Evolutionary conservation across 1,140 invertebrate species (phyloP), one percentile per base, ranked within the genome.

Genomic region (Dufourea novaeangliae): DNA sequence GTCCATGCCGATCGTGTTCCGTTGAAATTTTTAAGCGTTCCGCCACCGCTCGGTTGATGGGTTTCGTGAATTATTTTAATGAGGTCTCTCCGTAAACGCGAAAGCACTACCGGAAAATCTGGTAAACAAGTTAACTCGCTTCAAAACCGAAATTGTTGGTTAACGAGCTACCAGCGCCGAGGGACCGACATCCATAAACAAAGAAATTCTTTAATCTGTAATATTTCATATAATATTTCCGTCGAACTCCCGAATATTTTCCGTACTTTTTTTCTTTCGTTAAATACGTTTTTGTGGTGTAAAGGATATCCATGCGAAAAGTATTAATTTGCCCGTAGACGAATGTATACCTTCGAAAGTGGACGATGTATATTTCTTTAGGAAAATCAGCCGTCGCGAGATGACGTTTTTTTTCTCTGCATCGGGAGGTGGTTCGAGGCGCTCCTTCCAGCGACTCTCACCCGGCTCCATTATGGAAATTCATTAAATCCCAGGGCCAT

Each of bases 401-500:
- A 3, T 37, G 34, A 3, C 34, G 34, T 8, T 8, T 8, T 8
- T 37, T 37, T 8, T 29, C 63, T 72, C 52, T 52, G 41, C 70
- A 63, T 63, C 29, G 32, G 27, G n/a, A n/a, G n/a, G n/a, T n/a
- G n/a, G 59, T 29, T 52, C 34, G 25, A n/a, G n/a, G 46, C 52
- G 25, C 44, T 12, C 4, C 34, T 50, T 27, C 29, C 12, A 14
- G 34, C 46, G 25, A n/a, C 25, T 11, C 59, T n/a, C 25, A 25
- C 20, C 29, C 2, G 39, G 20, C n/a, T 67, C 62, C 72, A 74
- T 74, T 74, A 74, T 67, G 72, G 72, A 67, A 74, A 74, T 74
- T 74, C 62, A 74, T 74, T 74, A 67, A 74, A 74, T 74, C 72
- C 72, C n/a, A n/a, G 25, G 14, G 34, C 37, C 46, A 41, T 74